Percentiles rank a stretch among this genome's conserved stretches.
Evolutionary conservation across 2,888 invertebrate genomes (phyloP).

Genomic region (Lamellibrachia satsuma): DNA sequence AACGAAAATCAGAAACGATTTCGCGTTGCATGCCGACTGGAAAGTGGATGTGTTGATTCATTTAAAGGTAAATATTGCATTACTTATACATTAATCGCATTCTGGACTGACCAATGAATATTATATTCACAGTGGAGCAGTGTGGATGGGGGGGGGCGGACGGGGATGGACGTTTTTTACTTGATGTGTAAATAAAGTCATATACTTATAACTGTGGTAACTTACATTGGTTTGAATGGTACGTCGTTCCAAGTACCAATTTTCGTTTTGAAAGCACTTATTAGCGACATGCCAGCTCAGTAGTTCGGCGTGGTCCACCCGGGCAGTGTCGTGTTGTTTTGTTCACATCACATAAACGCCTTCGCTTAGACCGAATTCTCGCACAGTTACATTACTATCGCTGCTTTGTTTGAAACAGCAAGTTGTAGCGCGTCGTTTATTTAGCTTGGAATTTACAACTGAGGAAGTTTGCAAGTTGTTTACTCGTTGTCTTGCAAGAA

Average conservation of each 20-base stretch:
- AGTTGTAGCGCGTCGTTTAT: not conserved
- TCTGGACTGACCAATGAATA: not conserved
- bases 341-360: not conserved
- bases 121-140: not conserved
- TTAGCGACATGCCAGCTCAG: no score
- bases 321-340: no score
- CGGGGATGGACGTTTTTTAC: no score
- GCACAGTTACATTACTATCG: not conserved
- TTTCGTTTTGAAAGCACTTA: no score
- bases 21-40: not conserved
- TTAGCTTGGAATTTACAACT: not conserved
- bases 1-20: not conserved
- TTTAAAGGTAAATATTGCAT: not conserved
- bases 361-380: not conserved
- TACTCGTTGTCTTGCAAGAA: not conserved
- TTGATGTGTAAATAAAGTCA: no score
- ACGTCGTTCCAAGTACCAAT: no score
- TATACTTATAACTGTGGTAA: no score
- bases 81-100: not conserved
- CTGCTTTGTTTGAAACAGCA: not conserved
- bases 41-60: not conserved
- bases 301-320: no score
- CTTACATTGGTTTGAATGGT: no score
- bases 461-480: not conserved
- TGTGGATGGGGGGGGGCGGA: not conserved